Evolutionary conservation across 2,888 invertebrate species (phyloP), one percentile per base, ranked within the genome.

Genomic region (Eutolmus rufibarbis): DNA sequence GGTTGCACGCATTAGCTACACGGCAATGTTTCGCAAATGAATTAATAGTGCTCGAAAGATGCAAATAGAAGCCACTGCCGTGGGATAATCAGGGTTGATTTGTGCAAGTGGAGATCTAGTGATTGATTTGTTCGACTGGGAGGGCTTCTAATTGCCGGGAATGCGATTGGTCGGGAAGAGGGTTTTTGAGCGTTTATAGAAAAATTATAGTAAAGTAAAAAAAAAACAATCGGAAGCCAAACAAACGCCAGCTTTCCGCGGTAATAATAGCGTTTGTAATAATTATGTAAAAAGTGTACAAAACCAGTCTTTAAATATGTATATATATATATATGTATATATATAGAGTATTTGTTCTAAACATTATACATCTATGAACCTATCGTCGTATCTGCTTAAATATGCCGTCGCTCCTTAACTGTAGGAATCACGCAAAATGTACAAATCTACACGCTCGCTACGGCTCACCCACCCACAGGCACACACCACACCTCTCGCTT

Each of bases 301-400:
- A 91, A 91, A 91, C 91, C 91, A 91, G 91, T 91, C 91, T 91
- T 91, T 90, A 91, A 91, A 91, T 77, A 86, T 76, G 90, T 88
- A 77, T 89, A 90, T 91, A 87, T 89, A 89, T 28, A 28, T 28
- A 2, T 89, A 89, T 28, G 2, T 28, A 2, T 88, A 77, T 89
- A 90, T 91, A 87, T 89, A 89, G 89, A 89, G 89, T 89, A 89
- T 89, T 89, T 88, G 40, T 87, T 76, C 74, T 87, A 74, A 86
- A 74, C 74, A 85, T 85, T 85, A 85, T 74, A 85, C 85, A 85
- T 31, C 74, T 85, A 85, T 87, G 28, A 76, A 84, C 56, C 76
- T 66, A 51, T 82, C 81, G 37, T 82, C 19, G 82, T 85, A 28
- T 85, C 56, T 85, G 23, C 40, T 84, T 23, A 37, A 37, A 84